Evolutionary conservation across 2,797 vertebrate genomes (phyloP), one percentile per base, ranked within the genome.

Genomic region (Hypotaenidia okinawae): DNA sequence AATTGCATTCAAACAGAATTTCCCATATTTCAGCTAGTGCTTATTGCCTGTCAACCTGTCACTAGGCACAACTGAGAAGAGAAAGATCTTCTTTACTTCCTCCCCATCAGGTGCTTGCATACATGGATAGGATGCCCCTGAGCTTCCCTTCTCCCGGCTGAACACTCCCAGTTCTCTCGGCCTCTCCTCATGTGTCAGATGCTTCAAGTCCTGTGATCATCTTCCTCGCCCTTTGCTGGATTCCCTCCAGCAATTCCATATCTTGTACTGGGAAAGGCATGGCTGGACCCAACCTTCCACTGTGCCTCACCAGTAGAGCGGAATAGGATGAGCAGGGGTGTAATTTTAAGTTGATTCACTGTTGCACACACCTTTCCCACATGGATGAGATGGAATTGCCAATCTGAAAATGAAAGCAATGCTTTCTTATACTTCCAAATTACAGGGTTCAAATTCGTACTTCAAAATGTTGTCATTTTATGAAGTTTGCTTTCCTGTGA

Each of bases 261-360:
- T 9, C 77, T 37, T 47, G 33, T 22, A 33, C 18, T 15, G 45
- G 52, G 75, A 59, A 86, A 45, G 10, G 3, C 23, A 75, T 35
- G 6, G 25, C 16, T 4, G 32, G 45, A 57, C 9, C 47, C 45
- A 69, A 3, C 16, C 11, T 11, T 37, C 37, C 37, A 37, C 10
- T 33, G 16, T 4, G 11, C 5, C 68, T 55, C 61, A 28, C n/a
- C 22, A 13, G 19, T 6, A 80, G 22, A 76, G 33, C 15, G 30
- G 6, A 89, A 37, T 2, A 55, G 66, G 35, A 10, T 13, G 39
- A 59, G 30, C 70, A 24, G 84, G 82, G 64, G 62, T 47, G 13
- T 49, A 84, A 92, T 95, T 68, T 72, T 57, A 95, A 75, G 64
- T 51, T 70, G 59, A 93, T 63, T 95, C 87, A 89, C 62, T 74